Percentiles rank a stretch among this genome's conserved stretches.
Conservation (phyloP, 2,113 vertebrate genomes). For the Hystrix cristata region DNA sequence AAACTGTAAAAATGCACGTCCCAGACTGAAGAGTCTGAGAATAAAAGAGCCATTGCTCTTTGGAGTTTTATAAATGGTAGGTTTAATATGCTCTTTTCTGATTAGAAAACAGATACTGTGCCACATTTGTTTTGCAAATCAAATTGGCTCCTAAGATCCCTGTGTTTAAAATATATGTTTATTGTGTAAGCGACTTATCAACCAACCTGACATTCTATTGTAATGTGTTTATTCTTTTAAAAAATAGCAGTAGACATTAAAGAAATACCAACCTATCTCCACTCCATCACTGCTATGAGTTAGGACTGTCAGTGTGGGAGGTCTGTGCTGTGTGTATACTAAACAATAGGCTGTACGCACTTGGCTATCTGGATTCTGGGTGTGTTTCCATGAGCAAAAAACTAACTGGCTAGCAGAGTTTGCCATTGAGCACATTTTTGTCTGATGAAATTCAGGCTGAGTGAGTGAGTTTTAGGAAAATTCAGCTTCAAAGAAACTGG, state of each 20-base stretch:
- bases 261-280: too few relatives aligned
- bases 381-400: rapidly evolving
- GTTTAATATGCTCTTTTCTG: neutral
- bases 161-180: neutral
- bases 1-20: neutral
- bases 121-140: neutral
- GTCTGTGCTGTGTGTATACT: rapidly evolving
- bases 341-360: rapidly evolving
- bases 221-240: neutral
- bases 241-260: neutral
- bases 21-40: too few relatives aligned
- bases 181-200: neutral
- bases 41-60: neutral
- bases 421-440: neutral
- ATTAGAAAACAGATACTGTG: neutral
- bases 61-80: neutral
- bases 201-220: neutral
- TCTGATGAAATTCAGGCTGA: neutral
- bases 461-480: neutral
- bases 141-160: neutral
- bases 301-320: rapidly evolving
- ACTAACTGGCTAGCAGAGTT: neutral
- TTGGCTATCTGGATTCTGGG: rapidly evolving
- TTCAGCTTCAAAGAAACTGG: neutral
- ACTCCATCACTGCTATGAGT: neutral